Evolutionary conservation across 2,888 invertebrate genomes (phyloP).

Genomic region (Loripinus fragilis): DNA sequence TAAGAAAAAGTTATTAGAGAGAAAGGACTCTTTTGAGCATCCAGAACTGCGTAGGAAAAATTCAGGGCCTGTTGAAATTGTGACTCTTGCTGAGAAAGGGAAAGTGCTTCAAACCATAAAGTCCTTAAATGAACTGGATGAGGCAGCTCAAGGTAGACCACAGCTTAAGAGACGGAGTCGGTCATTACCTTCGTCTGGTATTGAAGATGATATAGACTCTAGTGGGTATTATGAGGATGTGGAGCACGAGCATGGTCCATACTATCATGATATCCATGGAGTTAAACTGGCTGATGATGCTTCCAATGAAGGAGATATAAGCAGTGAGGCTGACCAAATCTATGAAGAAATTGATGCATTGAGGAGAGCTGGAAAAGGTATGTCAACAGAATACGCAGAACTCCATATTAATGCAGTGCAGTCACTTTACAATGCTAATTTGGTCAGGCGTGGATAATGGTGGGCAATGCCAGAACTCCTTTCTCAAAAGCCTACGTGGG

Average conservation of each 20-base stretch:
- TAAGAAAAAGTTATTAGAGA: constrained; percentile 36
- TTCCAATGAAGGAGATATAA: constrained; percentile 60
- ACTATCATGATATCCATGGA: constrained; percentile 34
- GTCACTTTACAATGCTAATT: too few species aligned
- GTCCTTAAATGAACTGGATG: constrained; percentile 55
- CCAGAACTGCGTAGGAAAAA: constrained; percentile 40
- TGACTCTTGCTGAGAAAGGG: constrained; percentile 46
- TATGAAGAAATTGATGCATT: constrained; percentile 56
- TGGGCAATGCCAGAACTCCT: too few species aligned
- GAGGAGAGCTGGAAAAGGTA: constrained; percentile 23
- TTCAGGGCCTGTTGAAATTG: constrained; percentile 40
- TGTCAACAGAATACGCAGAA: too few species aligned
- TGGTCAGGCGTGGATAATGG: too few species aligned
- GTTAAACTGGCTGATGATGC: constrained; percentile 38
- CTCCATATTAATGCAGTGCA: too few species aligned
- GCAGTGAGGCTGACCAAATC: constrained; percentile 56
- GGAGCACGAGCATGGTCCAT: constrained; percentile 22
- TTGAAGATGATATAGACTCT: constrained; percentile 49
- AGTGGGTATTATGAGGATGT: constrained; percentile 50
- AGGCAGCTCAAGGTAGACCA: constrained; percentile 51
- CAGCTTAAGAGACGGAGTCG: constrained; percentile 34
- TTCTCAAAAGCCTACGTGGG: too few species aligned
- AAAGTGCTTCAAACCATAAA: constrained; percentile 48
- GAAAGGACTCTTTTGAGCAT: constrained; percentile 56
- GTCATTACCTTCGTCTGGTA: constrained; percentile 46